These are phyloP conservation scores for Oscheius sp. DNA, from an alignment of 2,888 invertebrate species.

Conservation along the genomic window DNA sequence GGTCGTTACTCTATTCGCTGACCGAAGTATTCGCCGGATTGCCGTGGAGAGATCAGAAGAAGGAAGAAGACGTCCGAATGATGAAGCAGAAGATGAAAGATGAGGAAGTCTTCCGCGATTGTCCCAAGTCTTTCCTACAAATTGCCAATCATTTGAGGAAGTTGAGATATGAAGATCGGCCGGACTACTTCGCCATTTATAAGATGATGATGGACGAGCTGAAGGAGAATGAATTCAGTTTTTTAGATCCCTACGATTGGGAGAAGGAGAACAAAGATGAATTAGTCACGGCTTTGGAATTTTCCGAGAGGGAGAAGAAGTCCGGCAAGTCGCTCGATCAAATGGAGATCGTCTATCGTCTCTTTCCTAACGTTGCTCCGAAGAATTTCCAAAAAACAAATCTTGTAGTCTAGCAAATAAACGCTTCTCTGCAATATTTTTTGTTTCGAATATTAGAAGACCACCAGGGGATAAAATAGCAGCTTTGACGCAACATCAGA, in stretches of 20 bases:
- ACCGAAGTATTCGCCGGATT: constrained; percentile 11
- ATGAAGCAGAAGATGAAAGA: background rate
- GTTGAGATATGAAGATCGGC: constrained; percentile 41
- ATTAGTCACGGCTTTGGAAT: constrained; percentile 10
- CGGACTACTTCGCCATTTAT: constrained; percentile 49
- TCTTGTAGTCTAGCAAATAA: background rate
- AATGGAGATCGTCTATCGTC: background rate
- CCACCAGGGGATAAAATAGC: background rate
- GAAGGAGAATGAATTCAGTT: background rate
- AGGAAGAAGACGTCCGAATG: background rate
- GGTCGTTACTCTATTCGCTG: constrained; percentile 14
- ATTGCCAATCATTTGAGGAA: constrained; percentile 43
- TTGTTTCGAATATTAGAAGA: background rate
- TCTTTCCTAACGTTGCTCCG: background rate
- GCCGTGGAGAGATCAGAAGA: constrained; percentile 3
- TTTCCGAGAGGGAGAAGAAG: constrained; percentile 15
- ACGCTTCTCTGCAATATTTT: background rate
- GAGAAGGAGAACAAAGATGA: background rate
- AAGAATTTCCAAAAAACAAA: background rate
- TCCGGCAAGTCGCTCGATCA: background rate
- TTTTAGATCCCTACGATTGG: constrained; percentile 23
- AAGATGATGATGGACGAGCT: constrained; percentile 29
- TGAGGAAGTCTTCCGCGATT: constrained; percentile 17
- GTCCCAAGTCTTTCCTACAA: constrained; percentile 40
- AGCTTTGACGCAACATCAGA: no score